Base-by-base conservation (phyloP, 2,888 invertebrate genomes). In the Campoplex nolae region DNA sequence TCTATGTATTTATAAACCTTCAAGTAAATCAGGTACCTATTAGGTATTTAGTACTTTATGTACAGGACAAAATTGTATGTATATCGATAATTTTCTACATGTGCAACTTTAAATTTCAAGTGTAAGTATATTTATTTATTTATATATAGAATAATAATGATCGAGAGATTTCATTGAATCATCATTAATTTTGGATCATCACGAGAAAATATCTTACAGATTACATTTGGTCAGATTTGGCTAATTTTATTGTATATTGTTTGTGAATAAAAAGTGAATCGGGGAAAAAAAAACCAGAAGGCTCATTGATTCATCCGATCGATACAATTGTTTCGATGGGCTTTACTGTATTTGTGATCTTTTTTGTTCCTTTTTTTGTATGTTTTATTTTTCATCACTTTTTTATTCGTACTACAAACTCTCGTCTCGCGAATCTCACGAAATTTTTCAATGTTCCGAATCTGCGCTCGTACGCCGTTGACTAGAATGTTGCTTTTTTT, bases 1-100 rank as follows among this genome's bases (percentile, higher is more conserved):
- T 86, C 65, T 84, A 35, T 76, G 80, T 84, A 84, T 84, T 42
- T 42, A 45, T 45, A 87, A 86, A 87, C 84, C 86, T 87, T 84
- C 84, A 65, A 87, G 84, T 84, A 84, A 87, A 84, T 87, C 84
- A 87, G 86, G 86, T 87, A 87, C 86, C 84, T 81, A 87, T 84
- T 62, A 54, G 86, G 83, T 83, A 83, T 86, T 54, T 51, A 83
- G 79, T 65, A 67, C 76, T 76, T 80, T 86, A 86, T 86, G 80
- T 87, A 87, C 86, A 87, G 77, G 77, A 84, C 84, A 84, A 81
- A 38, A 23, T 23, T 23, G 23, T 23, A 23, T 76, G 65, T 58
- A 87, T 78, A 56, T 83, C 78, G 78, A 62, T 68, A 87, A 78
- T 70, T 78, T 77, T 87, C 84, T 77, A 84, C 77, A 68, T 82